phyloP scores from a whole-genome alignment of 2,797 vertebrate genomes.

The Alca torda region DNA sequence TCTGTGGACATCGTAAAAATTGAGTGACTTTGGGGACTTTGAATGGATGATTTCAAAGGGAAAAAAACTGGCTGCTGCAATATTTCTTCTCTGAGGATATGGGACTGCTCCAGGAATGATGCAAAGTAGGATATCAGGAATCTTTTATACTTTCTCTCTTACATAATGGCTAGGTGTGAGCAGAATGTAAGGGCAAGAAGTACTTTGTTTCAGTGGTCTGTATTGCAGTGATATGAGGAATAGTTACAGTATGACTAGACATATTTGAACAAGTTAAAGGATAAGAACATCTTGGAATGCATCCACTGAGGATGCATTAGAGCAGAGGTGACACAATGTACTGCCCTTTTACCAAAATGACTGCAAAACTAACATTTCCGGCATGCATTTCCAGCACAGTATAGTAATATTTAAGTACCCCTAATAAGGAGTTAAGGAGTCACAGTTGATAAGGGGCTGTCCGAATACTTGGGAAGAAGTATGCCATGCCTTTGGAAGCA shows the following conservation, averaged over 20 bases:
- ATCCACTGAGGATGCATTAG: not conserved
- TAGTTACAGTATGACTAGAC: not conserved
- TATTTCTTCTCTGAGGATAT: not conserved
- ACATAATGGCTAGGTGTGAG: not conserved
- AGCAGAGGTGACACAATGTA: not conserved
- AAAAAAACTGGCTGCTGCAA: not conserved
- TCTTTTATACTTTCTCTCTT: not conserved
- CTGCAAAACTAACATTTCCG: not conserved
- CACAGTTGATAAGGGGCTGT: not conserved
- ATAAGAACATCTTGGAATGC: not conserved
- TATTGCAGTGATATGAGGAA: not conserved
- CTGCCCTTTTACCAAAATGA: not conserved
- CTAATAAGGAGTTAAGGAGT: not conserved
- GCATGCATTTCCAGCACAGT: not conserved
- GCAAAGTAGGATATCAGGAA: not conserved
- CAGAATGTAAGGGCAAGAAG: not conserved
- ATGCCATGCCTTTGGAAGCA: not conserved
- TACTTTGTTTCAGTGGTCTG: not conserved
- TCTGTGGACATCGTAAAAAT: not conserved
- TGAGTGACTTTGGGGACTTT: not conserved
- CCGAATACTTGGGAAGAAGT: not conserved
- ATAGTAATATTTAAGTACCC: not conserved
- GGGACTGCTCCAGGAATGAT: not conserved
- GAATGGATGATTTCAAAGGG: not conserved
- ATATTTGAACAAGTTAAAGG: not conserved